Percentiles rank a stretch among this genome's conserved stretches.
These are phyloP conservation scores for Eupithecia subfuscata DNA, from an alignment of 2,888 invertebrate genomes.

Conservation along the genomic window DNA sequence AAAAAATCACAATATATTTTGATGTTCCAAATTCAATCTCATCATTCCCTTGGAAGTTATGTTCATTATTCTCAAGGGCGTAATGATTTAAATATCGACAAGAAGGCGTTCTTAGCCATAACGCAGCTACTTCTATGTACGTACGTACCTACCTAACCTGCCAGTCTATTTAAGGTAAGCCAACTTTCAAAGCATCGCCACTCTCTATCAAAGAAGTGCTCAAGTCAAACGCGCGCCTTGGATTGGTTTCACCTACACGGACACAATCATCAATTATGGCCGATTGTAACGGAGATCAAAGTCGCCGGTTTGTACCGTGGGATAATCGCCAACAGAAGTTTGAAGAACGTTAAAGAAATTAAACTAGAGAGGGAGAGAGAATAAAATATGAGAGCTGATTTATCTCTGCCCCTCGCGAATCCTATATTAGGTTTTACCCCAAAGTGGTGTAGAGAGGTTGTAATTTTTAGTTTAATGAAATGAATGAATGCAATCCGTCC, in stretches of 20 bases:
- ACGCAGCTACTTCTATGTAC: background rate
- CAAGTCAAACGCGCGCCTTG: conserved; percentile 22
- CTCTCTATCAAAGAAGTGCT: conserved; percentile 6
- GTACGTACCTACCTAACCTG: background rate
- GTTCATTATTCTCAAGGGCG: too few relatives aligned
- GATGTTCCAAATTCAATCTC: too few relatives aligned
- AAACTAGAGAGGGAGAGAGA: background rate
- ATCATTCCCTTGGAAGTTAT: too few relatives aligned
- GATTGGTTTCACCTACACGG: conserved; percentile 36
- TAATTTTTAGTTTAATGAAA: too few relatives aligned
- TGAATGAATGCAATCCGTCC: background rate
- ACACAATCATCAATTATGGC: conserved; percentile 76
- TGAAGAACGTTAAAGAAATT: background rate
- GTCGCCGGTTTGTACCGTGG: conserved; percentile 52
- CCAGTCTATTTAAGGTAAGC: conserved; percentile 8
- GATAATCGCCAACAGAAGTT: conserved; percentile 2
- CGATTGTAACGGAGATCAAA: conserved; percentile 82
- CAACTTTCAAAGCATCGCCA: conserved; percentile 1
- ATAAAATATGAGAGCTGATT: background rate
- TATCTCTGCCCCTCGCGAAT: background rate
- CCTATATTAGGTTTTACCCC: background rate
- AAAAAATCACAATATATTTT: too few relatives aligned
- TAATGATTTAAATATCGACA: background rate
- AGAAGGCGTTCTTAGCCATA: background rate
- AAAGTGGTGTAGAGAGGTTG: too few relatives aligned